Conservation (phyloP, 2,888 invertebrate species). For the Oxytorus armatus region DNA sequence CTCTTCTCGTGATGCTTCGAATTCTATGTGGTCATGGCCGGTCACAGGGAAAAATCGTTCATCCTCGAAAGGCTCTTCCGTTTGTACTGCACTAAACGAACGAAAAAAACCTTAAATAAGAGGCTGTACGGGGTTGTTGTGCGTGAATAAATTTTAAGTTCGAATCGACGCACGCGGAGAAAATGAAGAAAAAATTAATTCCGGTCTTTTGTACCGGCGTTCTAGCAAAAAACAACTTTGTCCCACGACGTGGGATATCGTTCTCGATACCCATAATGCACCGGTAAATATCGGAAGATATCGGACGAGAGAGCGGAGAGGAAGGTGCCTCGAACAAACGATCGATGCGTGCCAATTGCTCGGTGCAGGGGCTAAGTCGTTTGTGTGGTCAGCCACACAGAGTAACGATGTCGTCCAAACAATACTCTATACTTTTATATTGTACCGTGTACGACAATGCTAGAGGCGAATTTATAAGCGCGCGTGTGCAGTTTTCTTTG, state of each 20-base stretch:
- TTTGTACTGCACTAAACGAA: too few species aligned
- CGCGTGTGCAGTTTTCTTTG: background rate
- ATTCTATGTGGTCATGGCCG: slow-evolving; percentile 23
- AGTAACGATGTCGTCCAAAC: slow-evolving; percentile 60
- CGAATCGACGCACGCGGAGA: too few species aligned
- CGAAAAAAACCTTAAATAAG: too few species aligned
- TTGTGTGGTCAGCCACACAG: slow-evolving; percentile 60
- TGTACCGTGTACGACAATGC: background rate
- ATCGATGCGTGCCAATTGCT: slow-evolving; percentile 70
- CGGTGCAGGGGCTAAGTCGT: slow-evolving; percentile 62
- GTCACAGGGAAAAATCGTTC: slow-evolving; percentile 21
- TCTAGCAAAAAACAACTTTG: too few species aligned
- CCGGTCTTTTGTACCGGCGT: too few species aligned
- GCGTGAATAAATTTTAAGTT: too few species aligned
- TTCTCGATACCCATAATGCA: slow-evolving; percentile 21
- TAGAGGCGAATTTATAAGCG: slow-evolving; percentile 18
- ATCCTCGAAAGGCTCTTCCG: background rate
- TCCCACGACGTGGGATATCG: too few species aligned
- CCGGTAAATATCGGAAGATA: slow-evolving; percentile 53
- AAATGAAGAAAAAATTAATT: too few species aligned
- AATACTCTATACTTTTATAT: slow-evolving; percentile 9
- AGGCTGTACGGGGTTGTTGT: too few species aligned
- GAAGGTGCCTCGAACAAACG: slow-evolving; percentile 65
- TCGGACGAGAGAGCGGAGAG: slow-evolving; percentile 1
- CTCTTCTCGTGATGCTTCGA: slow-evolving; percentile 5